Conservation (phyloP, 2,888 invertebrate genomes). For the Barypeithes pellucidus region DNA sequence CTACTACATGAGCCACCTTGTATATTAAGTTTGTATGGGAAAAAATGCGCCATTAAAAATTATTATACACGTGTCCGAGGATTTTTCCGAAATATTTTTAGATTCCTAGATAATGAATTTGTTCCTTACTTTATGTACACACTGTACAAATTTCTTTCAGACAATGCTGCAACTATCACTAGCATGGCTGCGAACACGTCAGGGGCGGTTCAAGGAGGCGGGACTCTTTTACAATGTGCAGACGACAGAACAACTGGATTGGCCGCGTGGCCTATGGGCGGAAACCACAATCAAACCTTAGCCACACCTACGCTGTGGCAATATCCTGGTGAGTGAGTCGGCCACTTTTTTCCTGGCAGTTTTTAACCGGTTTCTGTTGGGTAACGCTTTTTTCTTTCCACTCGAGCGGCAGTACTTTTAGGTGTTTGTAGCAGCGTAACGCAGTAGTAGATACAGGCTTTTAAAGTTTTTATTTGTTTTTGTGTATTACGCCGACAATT, state of each 20-base stretch:
- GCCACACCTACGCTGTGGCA: slow-evolving; percentile 85
- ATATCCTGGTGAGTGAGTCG: slow-evolving; percentile 79
- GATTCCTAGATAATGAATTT: no score
- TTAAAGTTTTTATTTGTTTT: slow-evolving; percentile 32
- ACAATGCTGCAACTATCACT: slow-evolving; percentile 65
- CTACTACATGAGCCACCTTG: no score
- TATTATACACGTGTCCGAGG: no score
- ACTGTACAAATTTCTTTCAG: slow-evolving; percentile 57
- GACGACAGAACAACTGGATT: slow-evolving; percentile 76
- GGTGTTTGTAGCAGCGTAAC: slow-evolving; percentile 54
- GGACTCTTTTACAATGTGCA: slow-evolving; percentile 78
- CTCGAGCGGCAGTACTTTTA: slow-evolving; percentile 52
- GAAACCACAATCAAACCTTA: slow-evolving; percentile 73
- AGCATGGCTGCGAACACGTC: slow-evolving; percentile 80
- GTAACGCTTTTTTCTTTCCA: slow-evolving; percentile 56
- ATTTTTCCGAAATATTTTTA: no score
- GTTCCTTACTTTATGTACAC: no score
- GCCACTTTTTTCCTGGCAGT: slow-evolving; percentile 54
- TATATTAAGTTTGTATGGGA: no score
- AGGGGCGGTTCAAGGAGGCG: slow-evolving; percentile 75
- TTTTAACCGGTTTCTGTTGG: slow-evolving; percentile 62
- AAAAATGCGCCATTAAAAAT: no score
- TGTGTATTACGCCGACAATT: slow-evolving; percentile 15
- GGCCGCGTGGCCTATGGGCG: slow-evolving; percentile 72
- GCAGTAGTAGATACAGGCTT: slow-evolving; percentile 51